Evolutionary conservation across 2,113 vertebrate species (phyloP).

Genomic region (Calyptomena viridis): DNA sequence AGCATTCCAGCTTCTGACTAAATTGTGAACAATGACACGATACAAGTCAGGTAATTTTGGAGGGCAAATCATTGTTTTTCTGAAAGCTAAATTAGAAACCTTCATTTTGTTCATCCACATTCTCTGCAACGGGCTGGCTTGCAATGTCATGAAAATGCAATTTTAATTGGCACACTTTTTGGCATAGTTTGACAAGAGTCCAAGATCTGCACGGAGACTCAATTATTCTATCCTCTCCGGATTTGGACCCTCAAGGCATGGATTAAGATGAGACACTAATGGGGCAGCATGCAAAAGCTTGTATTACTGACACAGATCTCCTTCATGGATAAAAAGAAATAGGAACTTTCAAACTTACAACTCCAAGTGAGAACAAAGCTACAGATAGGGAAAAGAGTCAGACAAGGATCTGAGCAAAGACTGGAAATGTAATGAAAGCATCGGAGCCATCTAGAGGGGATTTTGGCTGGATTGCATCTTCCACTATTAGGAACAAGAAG

Average conservation of each 20-base stretch:
- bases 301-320: slow-evolving; percentile 36
- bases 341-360: not conserved
- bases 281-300: slow-evolving; percentile 59
- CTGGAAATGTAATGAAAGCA: not conserved
- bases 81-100: not conserved
- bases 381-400: not conserved
- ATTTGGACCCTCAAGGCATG: slow-evolving; percentile 37
- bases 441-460: not conserved
- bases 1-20: slow-evolving; percentile 54
- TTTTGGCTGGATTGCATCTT: not conserved
- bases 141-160: not conserved
- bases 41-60: not conserved
- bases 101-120: not conserved
- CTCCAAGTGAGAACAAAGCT: slow-evolving; percentile 1
- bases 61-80: not conserved
- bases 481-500: not conserved
- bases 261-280: slow-evolving; percentile 51
- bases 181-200: slow-evolving; percentile 13
- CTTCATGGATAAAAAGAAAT: slow-evolving; percentile 3
- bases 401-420: not conserved
- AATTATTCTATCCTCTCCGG: not conserved
- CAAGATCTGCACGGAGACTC: not conserved
- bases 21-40: slow-evolving; percentile 14
- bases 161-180: slow-evolving; percentile 9
- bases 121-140: not conserved